Evolutionary conservation across 2,888 invertebrate species (phyloP).

Genomic region (Oasisia sp.): DNA sequence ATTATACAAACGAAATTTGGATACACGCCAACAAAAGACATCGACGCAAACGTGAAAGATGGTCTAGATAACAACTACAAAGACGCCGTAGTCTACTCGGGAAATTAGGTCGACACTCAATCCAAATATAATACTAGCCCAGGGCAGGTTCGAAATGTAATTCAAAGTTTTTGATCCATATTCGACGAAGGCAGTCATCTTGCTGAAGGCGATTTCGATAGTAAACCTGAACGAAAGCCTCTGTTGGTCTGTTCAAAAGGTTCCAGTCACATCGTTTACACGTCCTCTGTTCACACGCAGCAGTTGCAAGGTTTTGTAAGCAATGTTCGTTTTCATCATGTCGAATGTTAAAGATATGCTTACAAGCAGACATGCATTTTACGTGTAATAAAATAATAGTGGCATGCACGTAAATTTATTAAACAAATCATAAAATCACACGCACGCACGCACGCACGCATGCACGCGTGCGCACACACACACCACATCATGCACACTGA

Average conservation of each 20-base stretch:
- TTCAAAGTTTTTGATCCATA: not conserved
- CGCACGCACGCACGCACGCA: not conserved
- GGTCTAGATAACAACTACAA: not conserved
- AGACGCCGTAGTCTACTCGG: not conserved
- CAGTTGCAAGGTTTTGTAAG: not conserved
- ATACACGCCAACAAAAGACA: not conserved
- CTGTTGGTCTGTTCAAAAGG: not conserved
- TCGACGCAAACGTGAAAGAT: not conserved
- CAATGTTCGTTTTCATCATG: not conserved
- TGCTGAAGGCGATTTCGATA: not conserved
- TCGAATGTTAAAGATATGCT: not conserved
- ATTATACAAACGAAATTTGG: not conserved
- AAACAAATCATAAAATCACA: not conserved
- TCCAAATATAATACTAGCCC: not conserved
- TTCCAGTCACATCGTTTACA: not conserved
- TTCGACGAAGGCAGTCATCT: not conserved
- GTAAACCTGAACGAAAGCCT: not conserved
- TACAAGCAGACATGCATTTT: not conserved
- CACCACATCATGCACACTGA: too few species aligned
- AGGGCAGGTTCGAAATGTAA: not conserved
- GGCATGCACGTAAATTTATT: not conserved
- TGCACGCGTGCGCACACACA: too few species aligned
- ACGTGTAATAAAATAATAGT: not conserved
- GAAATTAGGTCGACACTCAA: not conserved
- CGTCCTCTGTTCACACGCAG: not conserved